Evolutionary conservation across 2,888 invertebrate genomes (phyloP), one percentile per base, ranked within the genome.

Genomic region (Poecilus cupreus): DNA sequence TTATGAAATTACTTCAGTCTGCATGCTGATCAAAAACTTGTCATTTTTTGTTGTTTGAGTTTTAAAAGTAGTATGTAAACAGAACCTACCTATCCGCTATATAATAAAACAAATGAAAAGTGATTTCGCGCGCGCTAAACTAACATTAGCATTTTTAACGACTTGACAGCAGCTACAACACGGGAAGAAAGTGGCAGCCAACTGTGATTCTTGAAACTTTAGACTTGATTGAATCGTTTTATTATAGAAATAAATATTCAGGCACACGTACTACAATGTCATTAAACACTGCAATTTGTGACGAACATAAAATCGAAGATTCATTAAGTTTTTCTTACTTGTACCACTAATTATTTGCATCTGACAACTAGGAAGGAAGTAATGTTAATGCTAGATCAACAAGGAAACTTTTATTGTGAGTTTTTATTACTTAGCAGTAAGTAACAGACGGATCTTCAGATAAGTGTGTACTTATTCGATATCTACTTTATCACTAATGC

Each of bases 181-280:
- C 32, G 32, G 32, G 60, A 60, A 60, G 60, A 60, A 60, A 60
- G 60, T 60, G 60, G 24, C 26, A 60, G 6, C 60, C 60, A 26
- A 60, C 60, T 26, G 60, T 26, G 54, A 22, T 22, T 43, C 5
- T 43, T 43, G n/a, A 43, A 13, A n/a, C 43, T 54, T 54, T 54
- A 18, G 20, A 20, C 54, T 60, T 60, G 26, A 60, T 60, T 20
- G 26, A 60, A 26, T 24, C 13, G 60, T 60, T 26, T 60, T 60
- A 60, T 60, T 60, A 54, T 54, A 5, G 60, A 60, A 24, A 60
- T 60, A 60, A 60, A 60, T 60, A 60, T 60, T 60, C 60, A 26
- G 11, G 10, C 18, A 22, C 54, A 54, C 54, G 20, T 20, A 54
- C 11, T 60, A 60, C 60, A 24, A 32, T 32, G 18, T 20, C n/a